Evolutionary conservation across 2,113 vertebrate species (phyloP), one percentile per base, ranked within the genome.

Genomic region (Anarhynchus alexandrinus): DNA sequence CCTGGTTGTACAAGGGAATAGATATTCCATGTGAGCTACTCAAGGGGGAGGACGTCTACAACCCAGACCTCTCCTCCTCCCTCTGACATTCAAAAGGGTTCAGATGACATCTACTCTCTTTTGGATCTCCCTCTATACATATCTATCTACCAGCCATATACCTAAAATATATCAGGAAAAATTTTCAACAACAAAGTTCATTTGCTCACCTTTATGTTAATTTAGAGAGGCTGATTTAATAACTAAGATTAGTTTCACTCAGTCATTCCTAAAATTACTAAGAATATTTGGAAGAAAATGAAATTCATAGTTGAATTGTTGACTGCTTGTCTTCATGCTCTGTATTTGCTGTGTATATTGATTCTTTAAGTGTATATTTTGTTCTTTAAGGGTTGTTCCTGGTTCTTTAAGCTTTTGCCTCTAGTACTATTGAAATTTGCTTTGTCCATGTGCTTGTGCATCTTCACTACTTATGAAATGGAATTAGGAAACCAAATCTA

Each of bases 1-100:
- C 54, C 29, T 18, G 9, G 4, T 16, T 2, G 0, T 1, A 0
- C 34, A 36, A 23, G 29, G 9, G 8, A 49, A 3, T 1, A 29
- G 10, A 7, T 9, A 26, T 4, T 5, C 15, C 23, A 1, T 65
- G 52, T 22, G 54, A 61, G 25, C 40, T 83, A 23, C 36, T 52
- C 7, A 6, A 27, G 3, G 8, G 2, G 4, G 29, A 66, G 14
- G 11, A 57, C 11, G 25, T 4, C 34, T 25, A 8, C 9, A 69
- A 6, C 18, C 13, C 55, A 49, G 12, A 55, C 5, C 15, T 9
- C 10, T 19, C n/a, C 43, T 80, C n/a, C 30, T 77, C 8, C 20
- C 13, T 38, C 40, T 65, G 11, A 38, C 10, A 34, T 43, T 64
- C 38, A 30, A 11, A 80, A 58, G 7, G 5, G 8, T 62, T 62